A percentile compares a stretch with the other conserved stretches of the same genome.
phyloP scores from a whole-genome alignment of 2,113 vertebrate genomes.

The Zootoca vivipara region DNA sequence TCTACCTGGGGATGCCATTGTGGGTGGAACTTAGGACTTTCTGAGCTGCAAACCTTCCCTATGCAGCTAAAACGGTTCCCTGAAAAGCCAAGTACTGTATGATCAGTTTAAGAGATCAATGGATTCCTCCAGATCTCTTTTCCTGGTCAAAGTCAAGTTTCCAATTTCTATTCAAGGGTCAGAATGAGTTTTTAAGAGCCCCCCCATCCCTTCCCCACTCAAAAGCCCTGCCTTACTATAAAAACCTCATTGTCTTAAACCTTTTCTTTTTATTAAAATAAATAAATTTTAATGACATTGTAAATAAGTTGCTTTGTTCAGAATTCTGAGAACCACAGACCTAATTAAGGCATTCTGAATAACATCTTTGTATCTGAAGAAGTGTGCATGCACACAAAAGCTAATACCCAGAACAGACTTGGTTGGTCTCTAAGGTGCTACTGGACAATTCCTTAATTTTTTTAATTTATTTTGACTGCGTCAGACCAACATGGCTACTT shows the following conservation, averaged over 20 bases:
- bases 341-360: not conserved
- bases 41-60: too few species aligned
- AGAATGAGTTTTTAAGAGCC: not conserved
- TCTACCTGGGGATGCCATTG: too few species aligned
- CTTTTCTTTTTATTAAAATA: not conserved
- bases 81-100: not conserved
- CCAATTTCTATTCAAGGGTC: not conserved
- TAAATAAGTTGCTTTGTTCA: not conserved
- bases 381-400: too few species aligned
- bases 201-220: rapidly evolving
- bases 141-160: not conserved
- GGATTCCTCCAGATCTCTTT: not conserved
- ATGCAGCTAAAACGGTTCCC: not conserved
- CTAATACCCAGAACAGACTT: too few species aligned
- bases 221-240: not conserved
- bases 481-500: too few species aligned
- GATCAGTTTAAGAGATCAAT: too few species aligned
- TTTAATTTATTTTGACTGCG: too few species aligned
- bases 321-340: not conserved
- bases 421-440: too few species aligned
- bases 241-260: not conserved
- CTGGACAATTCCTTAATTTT: too few species aligned
- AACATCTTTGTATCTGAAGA: too few species aligned
- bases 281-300: not conserved
- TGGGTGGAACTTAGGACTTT: too few species aligned